These are phyloP conservation scores for Clistopyga incitator DNA, from an alignment of 2,888 invertebrate genomes.

Conservation along the genomic window DNA sequence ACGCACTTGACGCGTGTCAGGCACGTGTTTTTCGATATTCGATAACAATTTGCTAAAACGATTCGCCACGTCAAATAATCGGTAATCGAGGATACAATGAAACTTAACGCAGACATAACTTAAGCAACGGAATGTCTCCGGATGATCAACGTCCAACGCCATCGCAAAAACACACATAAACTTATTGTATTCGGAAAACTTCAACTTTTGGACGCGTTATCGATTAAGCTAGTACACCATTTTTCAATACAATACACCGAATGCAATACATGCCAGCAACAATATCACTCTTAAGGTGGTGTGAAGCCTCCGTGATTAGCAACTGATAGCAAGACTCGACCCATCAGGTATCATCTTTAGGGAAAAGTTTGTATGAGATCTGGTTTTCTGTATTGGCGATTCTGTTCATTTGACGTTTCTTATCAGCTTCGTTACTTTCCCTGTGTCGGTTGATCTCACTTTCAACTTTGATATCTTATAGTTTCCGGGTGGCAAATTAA, in stretches of 20 bases:
- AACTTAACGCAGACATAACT: neutral
- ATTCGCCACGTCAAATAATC: neutral
- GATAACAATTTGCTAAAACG: no score
- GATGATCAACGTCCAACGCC: neutral
- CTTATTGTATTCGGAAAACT: neutral
- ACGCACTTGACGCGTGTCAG: no score
- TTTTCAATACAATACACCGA: neutral
- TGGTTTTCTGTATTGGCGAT: neutral
- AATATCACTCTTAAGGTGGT: no score
- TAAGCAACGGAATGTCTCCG: neutral
- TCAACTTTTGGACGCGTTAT: neutral
- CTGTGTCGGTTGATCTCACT: neutral
- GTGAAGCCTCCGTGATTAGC: no score
- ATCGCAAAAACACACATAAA: neutral
- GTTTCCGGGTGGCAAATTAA: conserved; percentile 23
- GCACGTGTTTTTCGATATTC: no score
- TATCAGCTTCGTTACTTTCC: neutral
- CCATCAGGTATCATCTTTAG: no score
- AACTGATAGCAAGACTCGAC: no score
- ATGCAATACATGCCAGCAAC: no score
- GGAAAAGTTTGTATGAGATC: neutral
- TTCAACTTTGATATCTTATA: conserved; percentile 32
- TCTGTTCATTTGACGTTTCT: neutral
- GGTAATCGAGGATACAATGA: neutral
- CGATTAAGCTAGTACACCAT: neutral